Evolutionary conservation across 1,140 invertebrate genomes (phyloP).

Genomic region (Chironomus tepperi): DNA sequence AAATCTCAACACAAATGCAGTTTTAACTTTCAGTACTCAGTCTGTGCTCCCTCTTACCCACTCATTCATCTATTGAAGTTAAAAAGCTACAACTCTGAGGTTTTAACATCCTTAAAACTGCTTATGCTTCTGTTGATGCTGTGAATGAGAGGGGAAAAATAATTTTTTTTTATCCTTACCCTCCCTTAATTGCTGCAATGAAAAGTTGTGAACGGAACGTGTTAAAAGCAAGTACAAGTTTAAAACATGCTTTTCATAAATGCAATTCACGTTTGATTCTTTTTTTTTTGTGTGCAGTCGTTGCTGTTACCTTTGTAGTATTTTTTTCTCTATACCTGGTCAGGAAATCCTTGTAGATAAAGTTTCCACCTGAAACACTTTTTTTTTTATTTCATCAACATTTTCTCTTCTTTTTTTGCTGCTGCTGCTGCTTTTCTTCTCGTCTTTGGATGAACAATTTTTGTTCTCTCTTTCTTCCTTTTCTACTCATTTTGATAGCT

Average conservation of each 20-base stretch:
- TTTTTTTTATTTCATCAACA: background rate
- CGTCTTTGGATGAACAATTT: no score
- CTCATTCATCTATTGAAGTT: background rate
- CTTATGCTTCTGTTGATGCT: background rate
- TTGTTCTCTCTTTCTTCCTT: background rate
- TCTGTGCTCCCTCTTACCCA: background rate
- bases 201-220: conserved; percentile 11
- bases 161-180: background rate
- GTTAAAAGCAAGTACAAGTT: conserved; percentile 13
- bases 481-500: background rate
- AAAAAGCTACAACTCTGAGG: conserved; percentile 7
- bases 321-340: background rate
- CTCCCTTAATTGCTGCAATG: conserved; percentile 11
- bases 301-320: background rate
- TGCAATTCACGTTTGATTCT: conserved; percentile 12
- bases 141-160: background rate
- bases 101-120: conserved; percentile 12
- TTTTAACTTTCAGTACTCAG: background rate
- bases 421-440: background rate
- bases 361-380: background rate
- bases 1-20: background rate
- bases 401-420: background rate
- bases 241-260: conserved; percentile 14
- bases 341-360: conserved; percentile 12
- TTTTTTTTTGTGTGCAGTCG: background rate